Base-by-base conservation (phyloP, 1,140 invertebrate species). In the Probaryconus sp. region DNA sequence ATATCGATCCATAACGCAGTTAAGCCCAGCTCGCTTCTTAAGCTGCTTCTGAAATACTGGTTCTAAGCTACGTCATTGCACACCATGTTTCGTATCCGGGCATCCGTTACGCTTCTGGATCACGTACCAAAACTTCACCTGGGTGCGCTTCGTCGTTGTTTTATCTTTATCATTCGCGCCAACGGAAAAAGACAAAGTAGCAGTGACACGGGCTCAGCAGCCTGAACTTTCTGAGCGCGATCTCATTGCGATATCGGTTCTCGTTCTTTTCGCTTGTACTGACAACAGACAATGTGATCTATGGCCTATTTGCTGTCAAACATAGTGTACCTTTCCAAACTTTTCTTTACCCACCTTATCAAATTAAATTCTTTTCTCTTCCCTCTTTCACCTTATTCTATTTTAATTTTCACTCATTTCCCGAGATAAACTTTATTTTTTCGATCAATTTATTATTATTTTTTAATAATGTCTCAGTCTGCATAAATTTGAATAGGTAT, bases 71-170 rank as follows among this genome's bases (percentile, higher is more conserved):
- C 42, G 56, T 67, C 47, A 50, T 67, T 60, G 53, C 38, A 16
- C 51, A 42, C 9, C 53, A 37, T 55, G 48, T 55, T 73, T 71
- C 51, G 48, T 60, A 37, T 38, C 60, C 43, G 20, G 51, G 70
- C 55, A 69, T 69, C 50, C 58, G 42, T 64, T 75, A 53, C 58
- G 42, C 45, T 69, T 31, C 53, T 65, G 51, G 68, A 63, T 65
- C 72, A 75, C 72, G 72, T 75, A 75, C 17, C 51, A 70, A 75
- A 75, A 75, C 42, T 64, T 69, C 51, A 64, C 64, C 64, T 64
- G 50, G 24, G 18, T 14, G 53, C 51, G 56, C 58, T 38, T 43
- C 35, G 30, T 5, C 31, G 64, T 64, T 65, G 31, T 75, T 75
- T 75, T 65, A 69, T 69, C 72, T 60, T 65, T 75, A 61, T 69